phyloP scores from a whole-genome alignment of 2,797 vertebrate genomes.

The Phalanger gymnotis region DNA sequence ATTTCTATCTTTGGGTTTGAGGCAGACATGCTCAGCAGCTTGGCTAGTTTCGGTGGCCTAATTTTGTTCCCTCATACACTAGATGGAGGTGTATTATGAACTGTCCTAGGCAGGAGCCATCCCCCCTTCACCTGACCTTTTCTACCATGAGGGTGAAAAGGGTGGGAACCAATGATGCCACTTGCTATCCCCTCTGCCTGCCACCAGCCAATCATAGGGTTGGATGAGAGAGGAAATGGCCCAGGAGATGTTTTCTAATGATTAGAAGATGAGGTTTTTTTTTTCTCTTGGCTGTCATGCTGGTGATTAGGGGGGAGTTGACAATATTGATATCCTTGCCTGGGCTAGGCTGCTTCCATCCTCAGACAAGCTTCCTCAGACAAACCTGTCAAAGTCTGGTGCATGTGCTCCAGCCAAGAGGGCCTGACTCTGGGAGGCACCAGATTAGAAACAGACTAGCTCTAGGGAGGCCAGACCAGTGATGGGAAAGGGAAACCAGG shows the following conservation, averaged over 20 bases:
- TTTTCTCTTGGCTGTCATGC: not conserved
- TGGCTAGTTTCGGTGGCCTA: not conserved
- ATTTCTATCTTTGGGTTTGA: not conserved
- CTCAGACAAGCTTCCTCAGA: conserved; percentile 60
- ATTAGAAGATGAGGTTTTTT: not conserved
- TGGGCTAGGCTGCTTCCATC: not conserved
- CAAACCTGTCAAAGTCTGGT: conserved; percentile 30
- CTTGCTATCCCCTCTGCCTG: not conserved
- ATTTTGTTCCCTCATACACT: not conserved
- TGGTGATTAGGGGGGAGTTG: not conserved
- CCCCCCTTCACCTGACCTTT: not conserved
- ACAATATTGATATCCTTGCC: not conserved
- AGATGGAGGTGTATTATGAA: not conserved
- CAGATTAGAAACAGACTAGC: not conserved
- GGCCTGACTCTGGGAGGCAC: not conserved
- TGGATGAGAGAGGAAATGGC: not conserved
- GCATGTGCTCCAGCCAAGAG: not conserved
- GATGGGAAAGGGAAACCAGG: not conserved
- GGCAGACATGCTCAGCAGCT: not conserved
- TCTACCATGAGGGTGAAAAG: not conserved
- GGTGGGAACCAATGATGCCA: not conserved
- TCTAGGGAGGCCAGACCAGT: accelerated
- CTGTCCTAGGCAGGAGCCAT: not conserved
- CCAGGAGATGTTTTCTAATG: conserved; percentile 1
- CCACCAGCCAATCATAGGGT: not conserved